A percentile compares a stretch with the other conserved stretches of the same genome.
Conservation (phyloP, 2,797 vertebrate genomes). For the Capromys pilorides region DNA sequence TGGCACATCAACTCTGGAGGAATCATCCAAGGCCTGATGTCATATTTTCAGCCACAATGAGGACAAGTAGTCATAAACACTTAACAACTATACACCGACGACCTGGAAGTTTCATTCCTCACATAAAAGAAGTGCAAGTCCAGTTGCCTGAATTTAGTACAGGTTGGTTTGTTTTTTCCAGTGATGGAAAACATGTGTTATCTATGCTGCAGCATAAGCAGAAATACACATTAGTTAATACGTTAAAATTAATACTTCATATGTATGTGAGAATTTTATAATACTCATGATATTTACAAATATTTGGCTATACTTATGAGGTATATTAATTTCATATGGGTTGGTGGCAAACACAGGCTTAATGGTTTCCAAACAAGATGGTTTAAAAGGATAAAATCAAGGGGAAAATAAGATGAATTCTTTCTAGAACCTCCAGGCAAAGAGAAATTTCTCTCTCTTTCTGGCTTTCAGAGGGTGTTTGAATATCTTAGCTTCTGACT, state of each 20-base stretch:
- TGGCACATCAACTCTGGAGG: not conserved
- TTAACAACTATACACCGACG: not conserved
- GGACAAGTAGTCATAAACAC: not conserved
- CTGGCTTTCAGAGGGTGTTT: not conserved
- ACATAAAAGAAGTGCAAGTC: not conserved
- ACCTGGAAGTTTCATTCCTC: not conserved
- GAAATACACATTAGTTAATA: not conserved
- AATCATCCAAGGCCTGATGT: not conserved
- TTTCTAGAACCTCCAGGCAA: not conserved
- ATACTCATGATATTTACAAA: not conserved
- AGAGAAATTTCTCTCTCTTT: not conserved
- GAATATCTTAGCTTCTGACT: not conserved
- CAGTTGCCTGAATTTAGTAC: not conserved
- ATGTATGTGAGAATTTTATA: not conserved
- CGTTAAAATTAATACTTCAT: not conserved
- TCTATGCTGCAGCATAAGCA: not conserved
- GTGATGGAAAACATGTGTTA: not conserved
- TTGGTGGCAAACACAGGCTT: not conserved
- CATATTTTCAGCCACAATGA: not conserved
- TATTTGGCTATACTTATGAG: not conserved
- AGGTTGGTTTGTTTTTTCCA: slow-evolving; percentile 8
- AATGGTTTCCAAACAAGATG: not conserved
- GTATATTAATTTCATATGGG: not conserved
- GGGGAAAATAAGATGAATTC: not conserved
- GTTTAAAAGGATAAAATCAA: not conserved